These are phyloP conservation scores for Selene dorsalis DNA, from an alignment of 2,797 vertebrate genomes.

Conservation along the genomic window DNA sequence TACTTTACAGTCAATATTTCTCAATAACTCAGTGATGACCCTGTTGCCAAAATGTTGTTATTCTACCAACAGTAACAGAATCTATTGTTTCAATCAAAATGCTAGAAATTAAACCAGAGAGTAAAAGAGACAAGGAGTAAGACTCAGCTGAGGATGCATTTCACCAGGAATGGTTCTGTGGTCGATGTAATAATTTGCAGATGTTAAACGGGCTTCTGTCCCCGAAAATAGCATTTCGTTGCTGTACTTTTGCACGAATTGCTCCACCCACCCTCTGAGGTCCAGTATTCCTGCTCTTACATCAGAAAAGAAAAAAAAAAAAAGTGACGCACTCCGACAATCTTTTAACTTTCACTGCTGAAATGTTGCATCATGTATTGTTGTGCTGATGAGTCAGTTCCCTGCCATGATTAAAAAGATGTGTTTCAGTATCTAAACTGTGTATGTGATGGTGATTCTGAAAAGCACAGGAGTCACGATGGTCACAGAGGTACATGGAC, in stretches of 20 bases:
- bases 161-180: neutral
- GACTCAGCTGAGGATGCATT: neutral
- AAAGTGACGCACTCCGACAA: slow-evolving; percentile 2
- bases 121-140: neutral
- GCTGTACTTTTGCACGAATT: slow-evolving; percentile 23
- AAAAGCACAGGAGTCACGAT: slow-evolving; percentile 15
- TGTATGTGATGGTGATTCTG: slow-evolving; percentile 7
- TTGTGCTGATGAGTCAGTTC: neutral
- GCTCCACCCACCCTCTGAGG: slow-evolving; percentile 56
- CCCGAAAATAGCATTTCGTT: slow-evolving; percentile 35
- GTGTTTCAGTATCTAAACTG: neutral
- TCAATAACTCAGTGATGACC: neutral
- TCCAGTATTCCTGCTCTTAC: slow-evolving; percentile 13
- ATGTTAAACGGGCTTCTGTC: slow-evolving; percentile 50
- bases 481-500: neutral
- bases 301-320: neutral
- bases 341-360: neutral
- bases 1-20: neutral
- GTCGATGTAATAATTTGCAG: slow-evolving; percentile 27
- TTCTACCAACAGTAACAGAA: neutral
- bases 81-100: neutral
- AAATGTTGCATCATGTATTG: slow-evolving; percentile 49
- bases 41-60: neutral
- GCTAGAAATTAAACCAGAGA: neutral
- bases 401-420: neutral